phyloP scores from a whole-genome alignment of 2,113 vertebrate genomes.

The Scomber colias region DNA sequence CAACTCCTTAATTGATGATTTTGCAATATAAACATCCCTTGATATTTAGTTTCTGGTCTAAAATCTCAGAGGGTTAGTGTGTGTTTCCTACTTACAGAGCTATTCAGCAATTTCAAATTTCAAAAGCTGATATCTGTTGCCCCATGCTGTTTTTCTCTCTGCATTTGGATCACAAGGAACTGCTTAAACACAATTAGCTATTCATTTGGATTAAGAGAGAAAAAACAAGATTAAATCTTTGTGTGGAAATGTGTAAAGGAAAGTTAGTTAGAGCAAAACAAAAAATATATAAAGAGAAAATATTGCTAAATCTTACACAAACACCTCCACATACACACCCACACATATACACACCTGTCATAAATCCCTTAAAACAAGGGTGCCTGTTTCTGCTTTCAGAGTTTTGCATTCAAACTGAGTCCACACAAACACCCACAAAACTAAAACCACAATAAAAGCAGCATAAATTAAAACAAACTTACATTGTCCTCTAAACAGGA shows the following conservation, averaged over 20 bases:
- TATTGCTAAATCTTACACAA: constrained; percentile 8
- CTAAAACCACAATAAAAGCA: constrained; percentile 9
- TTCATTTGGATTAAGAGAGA: not conserved
- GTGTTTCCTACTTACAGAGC: not conserved
- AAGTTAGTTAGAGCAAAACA: constrained; percentile 5
- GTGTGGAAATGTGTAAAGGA: not conserved
- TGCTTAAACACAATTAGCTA: not conserved
- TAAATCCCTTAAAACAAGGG: not conserved
- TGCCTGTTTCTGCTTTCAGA: not conserved
- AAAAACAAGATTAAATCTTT: not conserved
- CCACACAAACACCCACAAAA: constrained; percentile 4
- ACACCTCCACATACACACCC: not conserved
- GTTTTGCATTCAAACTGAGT: not conserved
- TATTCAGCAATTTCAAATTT: not conserved
- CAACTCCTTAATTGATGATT: not conserved
- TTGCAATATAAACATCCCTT: not conserved
- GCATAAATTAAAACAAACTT: constrained; percentile 62
- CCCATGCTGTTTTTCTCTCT: not conserved
- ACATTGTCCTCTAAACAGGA: constrained; percentile 71
- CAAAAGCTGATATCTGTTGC: not conserved
- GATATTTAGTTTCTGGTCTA: no score
- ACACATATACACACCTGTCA: not conserved
- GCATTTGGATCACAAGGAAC: not conserved
- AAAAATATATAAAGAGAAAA: not conserved
- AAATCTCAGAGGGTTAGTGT: not conserved